Evolutionary conservation across 2,113 vertebrate species (phyloP).

Genomic region (Pycnonotus jocosus): DNA sequence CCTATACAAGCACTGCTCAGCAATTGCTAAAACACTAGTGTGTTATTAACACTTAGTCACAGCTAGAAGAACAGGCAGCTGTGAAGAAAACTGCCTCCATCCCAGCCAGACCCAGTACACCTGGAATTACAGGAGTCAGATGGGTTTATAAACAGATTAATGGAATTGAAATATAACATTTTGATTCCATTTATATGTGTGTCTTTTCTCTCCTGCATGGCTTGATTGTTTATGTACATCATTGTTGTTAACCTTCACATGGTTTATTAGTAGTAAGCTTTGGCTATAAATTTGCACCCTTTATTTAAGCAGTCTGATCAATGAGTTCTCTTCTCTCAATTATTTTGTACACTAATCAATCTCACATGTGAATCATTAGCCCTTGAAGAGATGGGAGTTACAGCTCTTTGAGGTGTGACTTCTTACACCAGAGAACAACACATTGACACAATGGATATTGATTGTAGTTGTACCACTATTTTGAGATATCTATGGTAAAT

Average conservation of each 20-base stretch:
- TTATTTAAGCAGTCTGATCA: neutral
- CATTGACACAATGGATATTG: neutral
- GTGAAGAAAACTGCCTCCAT: neutral
- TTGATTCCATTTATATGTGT: constrained; percentile 20
- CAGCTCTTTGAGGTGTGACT: neutral
- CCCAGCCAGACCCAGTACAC: neutral
- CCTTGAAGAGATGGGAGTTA: neutral
- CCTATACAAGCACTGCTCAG: neutral
- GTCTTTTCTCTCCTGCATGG: constrained; percentile 25
- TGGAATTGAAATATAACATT: neutral
- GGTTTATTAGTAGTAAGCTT: neutral
- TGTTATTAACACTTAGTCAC: neutral
- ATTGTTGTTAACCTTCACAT: neutral
- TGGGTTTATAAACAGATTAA: neutral
- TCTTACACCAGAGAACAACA: neutral
- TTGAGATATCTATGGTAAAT: neutral
- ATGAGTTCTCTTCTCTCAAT: neutral
- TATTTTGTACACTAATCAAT: neutral
- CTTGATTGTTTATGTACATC: neutral
- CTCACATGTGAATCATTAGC: neutral
- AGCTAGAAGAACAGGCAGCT: neutral
- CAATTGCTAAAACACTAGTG: neutral
- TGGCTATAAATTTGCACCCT: neutral
- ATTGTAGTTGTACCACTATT: neutral
- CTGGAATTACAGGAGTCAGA: neutral